Evolutionary conservation across 2,797 vertebrate species (phyloP).

Genomic region (Phoeniculus purpureus): DNA sequence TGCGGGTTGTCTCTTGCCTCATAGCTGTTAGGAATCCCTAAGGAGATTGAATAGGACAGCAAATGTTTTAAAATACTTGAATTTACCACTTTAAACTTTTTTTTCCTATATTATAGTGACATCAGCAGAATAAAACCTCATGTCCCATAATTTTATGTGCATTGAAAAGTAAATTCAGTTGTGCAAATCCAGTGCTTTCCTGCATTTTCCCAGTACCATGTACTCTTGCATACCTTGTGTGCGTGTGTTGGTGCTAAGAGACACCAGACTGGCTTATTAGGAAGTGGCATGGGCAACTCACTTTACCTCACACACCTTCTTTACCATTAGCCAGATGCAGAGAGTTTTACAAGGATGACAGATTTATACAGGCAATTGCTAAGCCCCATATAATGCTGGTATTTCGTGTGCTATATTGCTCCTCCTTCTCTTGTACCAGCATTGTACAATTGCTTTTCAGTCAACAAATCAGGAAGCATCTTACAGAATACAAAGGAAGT

Average conservation of each 20-base stretch:
- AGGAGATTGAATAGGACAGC: neutral
- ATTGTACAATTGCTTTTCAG: neutral
- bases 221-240: neutral
- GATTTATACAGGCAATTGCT: neutral
- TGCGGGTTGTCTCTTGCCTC: constrained; percentile 85
- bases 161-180: neutral
- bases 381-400: neutral
- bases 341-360: neutral
- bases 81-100: neutral
- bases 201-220: neutral
- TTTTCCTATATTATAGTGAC: neutral
- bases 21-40: constrained; percentile 88
- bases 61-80: neutral
- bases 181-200: neutral
- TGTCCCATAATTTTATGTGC: neutral
- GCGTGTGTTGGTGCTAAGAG: neutral
- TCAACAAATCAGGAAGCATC: neutral
- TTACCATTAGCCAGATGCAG: neutral
- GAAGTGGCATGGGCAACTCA: neutral
- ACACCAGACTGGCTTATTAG: neutral
- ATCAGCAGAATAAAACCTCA: neutral
- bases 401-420: neutral
- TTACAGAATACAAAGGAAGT: neutral
- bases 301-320: neutral
- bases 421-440: neutral